Conservation (phyloP, 2,797 vertebrate genomes). For the Amphiprion clarkii region DNA sequence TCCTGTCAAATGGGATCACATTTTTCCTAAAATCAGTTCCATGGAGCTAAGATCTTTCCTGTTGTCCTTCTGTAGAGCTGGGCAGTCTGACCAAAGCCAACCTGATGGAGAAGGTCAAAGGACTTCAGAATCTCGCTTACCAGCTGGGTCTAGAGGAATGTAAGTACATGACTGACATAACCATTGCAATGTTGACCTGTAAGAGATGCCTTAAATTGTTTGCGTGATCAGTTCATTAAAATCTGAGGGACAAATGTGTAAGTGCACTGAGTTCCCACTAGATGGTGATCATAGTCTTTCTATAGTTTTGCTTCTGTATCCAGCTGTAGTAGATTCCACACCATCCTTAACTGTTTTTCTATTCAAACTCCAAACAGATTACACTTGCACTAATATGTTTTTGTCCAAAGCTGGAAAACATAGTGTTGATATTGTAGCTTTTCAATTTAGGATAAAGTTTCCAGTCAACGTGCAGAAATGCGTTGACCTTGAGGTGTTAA, state of each 20-base stretch:
- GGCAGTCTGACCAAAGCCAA: slow-evolving; percentile 98
- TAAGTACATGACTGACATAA: slow-evolving; percentile 85
- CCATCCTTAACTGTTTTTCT: background rate
- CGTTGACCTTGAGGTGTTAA: slow-evolving; percentile 12
- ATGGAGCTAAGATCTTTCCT: slow-evolving; percentile 6
- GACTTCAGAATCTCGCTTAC: slow-evolving; percentile 97
- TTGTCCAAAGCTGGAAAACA: background rate
- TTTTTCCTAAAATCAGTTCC: slow-evolving; percentile 10
- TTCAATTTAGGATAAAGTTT: background rate
- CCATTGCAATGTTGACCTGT: background rate
- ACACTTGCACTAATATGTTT: background rate
- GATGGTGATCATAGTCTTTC: slow-evolving; percentile 75
- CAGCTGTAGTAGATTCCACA: background rate
- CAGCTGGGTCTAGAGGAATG: slow-evolving; percentile 98
- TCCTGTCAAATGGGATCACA: slow-evolving; percentile 39
- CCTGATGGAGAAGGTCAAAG: slow-evolving; percentile 99
- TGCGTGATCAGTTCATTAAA: background rate
- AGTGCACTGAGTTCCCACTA: slow-evolving; percentile 65
- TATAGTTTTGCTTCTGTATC: background rate
- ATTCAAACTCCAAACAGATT: slow-evolving; percentile 11
- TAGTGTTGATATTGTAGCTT: slow-evolving; percentile 1
- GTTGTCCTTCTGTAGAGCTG: slow-evolving; percentile 85
- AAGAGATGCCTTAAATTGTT: background rate
- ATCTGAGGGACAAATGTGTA: background rate
- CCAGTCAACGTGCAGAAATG: background rate